These are phyloP conservation scores for Chromis chromis DNA, from an alignment of 2,797 vertebrate species.

Conservation along the genomic window DNA sequence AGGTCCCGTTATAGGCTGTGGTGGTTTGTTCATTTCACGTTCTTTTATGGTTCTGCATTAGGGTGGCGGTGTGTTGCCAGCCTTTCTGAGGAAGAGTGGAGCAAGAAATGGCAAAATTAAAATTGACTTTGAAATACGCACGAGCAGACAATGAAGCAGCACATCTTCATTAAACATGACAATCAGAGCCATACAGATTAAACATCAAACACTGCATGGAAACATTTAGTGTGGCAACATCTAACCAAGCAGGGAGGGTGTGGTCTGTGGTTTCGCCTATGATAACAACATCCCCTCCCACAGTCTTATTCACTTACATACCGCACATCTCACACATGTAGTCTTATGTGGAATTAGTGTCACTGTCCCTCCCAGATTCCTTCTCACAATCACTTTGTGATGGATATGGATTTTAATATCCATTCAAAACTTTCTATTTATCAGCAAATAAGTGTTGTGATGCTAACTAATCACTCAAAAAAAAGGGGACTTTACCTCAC, in stretches of 20 bases:
- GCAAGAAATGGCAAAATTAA: neutral
- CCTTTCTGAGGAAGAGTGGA: conserved; percentile 66
- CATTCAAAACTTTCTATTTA: neutral
- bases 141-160: neutral
- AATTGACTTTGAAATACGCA: too few species aligned
- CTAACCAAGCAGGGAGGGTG: conserved; percentile 67
- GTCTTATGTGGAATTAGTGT: neutral
- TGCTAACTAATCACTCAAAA: neutral
- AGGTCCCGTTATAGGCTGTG: conserved; percentile 98
- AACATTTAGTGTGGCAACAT: conserved; percentile 42
- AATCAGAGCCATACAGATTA: conserved; percentile 7
- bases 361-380: neutral
- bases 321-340: neutral
- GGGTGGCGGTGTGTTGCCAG: conserved; percentile 90
- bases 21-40: conserved; percentile 99
- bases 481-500: neutral
- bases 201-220: neutral
- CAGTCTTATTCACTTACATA: conserved; percentile 21
- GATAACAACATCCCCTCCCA: conserved; percentile 69
- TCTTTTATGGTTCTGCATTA: conserved; percentile 97
- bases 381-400: neutral
- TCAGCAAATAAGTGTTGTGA: neutral
- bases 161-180: neutral
- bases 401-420: neutral
- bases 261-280: conserved; percentile 67